Conservation (phyloP, 2,113 vertebrate species). For the Falco punctatus region DNA sequence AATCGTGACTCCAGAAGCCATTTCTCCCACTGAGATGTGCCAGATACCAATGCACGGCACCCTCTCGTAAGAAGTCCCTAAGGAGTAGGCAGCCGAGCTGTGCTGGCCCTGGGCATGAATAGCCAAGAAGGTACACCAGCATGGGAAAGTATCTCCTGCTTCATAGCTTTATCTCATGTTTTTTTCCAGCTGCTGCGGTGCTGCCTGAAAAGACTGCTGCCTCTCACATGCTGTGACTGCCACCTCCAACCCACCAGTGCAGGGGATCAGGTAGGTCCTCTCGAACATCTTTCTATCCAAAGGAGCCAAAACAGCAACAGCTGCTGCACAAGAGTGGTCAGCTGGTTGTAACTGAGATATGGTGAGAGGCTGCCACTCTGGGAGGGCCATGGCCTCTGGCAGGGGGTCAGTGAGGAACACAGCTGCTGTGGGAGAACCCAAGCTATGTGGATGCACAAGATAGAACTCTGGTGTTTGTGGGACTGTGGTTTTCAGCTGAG, state of each 20-base stretch:
- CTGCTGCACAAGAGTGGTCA: neutral
- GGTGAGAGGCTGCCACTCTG: neutral
- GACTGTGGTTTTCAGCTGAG: neutral
- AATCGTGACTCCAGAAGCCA: neutral
- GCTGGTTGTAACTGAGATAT: neutral
- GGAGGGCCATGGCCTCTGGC: neutral
- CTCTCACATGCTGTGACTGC: neutral
- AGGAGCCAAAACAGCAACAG: neutral
- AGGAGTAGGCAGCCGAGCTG: neutral
- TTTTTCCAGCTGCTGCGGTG: neutral
- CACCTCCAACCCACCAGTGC: accelerated
- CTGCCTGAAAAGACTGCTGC: neutral
- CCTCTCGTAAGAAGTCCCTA: neutral
- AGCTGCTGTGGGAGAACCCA: neutral
- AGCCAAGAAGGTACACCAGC: neutral
- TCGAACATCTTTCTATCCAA: neutral
- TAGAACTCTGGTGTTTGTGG: neutral
- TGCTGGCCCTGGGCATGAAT: neutral
- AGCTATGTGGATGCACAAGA: neutral
- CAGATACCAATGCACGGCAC: neutral
- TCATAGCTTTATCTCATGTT: neutral
- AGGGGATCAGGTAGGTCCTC: neutral
- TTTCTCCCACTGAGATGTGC: neutral
- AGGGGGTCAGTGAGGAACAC: neutral
- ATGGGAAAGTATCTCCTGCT: neutral